Evolutionary conservation across 2,888 invertebrate genomes (phyloP).

Genomic region (Hybos culiciformis): DNA sequence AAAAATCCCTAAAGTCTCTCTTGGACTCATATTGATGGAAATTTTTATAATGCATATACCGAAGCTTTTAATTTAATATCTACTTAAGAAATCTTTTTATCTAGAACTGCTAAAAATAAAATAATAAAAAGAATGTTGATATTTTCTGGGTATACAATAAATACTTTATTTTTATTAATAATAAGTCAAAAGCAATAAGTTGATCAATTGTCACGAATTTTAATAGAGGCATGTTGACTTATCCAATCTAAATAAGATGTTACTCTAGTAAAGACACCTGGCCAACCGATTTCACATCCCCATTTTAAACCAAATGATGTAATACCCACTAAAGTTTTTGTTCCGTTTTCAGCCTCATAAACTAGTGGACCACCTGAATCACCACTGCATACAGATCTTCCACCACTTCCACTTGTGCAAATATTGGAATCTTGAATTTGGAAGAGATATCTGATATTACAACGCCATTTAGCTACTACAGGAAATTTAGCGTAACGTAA

Average conservation of each 20-base stretch:
- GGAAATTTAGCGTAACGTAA: constrained; percentile 20
- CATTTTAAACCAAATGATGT: constrained; percentile 27
- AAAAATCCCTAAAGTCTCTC: too few species aligned
- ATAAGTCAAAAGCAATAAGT: too few species aligned
- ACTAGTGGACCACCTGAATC: constrained; percentile 15
- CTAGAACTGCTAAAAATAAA: too few species aligned
- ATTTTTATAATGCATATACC: too few species aligned
- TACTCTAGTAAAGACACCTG: constrained; percentile 29
- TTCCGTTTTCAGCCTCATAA: constrained; percentile 15
- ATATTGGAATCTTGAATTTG: constrained; percentile 14
- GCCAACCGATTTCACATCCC: constrained; percentile 28
- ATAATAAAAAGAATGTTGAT: too few species aligned
- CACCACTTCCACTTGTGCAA: background rate
- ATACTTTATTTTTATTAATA: too few species aligned
- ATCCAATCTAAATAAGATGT: constrained; percentile 30
- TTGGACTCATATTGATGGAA: too few species aligned
- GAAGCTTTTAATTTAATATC: too few species aligned
- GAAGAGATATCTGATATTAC: constrained; percentile 19
- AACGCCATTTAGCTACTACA: constrained; percentile 20
- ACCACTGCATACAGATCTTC: background rate
- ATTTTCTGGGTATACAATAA: too few species aligned
- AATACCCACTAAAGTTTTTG: constrained; percentile 22
- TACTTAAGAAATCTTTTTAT: too few species aligned
- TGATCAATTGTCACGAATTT: background rate
- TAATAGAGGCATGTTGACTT: constrained; percentile 2